phyloP scores from a whole-genome alignment of 92 coral and sea anemone species.

The Desmophyllum pertusum region DNA sequence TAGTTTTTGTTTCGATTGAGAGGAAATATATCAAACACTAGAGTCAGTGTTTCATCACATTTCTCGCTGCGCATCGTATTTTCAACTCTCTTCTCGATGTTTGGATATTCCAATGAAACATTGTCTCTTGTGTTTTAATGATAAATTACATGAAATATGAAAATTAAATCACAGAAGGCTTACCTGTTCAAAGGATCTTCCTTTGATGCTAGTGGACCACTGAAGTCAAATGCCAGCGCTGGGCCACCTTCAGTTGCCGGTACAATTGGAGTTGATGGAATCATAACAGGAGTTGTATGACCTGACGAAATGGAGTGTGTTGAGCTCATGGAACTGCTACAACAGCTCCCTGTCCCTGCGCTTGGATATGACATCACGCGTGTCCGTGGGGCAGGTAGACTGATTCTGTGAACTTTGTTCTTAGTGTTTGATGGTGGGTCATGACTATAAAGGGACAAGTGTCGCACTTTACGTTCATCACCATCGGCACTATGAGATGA shows the following conservation, averaged over 20 bases:
- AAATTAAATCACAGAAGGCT: background rate
- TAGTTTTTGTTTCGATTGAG: too few relatives aligned
- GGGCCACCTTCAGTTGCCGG: conserved; percentile 67
- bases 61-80: too few relatives aligned
- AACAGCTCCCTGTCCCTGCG: conserved; percentile 67
- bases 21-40: too few relatives aligned
- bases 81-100: too few relatives aligned
- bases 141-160: too few relatives aligned
- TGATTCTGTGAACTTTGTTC: conserved; percentile 62
- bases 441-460: conserved; percentile 35
- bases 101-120: too few relatives aligned
- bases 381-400: conserved; percentile 58
- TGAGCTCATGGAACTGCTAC: conserved; percentile 75
- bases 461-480: conserved; percentile 29
- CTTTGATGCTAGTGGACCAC: conserved; percentile 48
- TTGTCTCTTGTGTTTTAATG: too few relatives aligned
- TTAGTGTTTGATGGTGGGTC: conserved; percentile 37
- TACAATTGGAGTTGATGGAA: conserved; percentile 92
- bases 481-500: conserved; percentile 82
- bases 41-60: too few relatives aligned
- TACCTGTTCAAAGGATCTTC: conserved; percentile 66
- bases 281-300: conserved; percentile 85
- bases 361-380: conserved; percentile 70
- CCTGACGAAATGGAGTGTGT: conserved; percentile 90
- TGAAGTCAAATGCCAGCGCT: conserved; percentile 78